Percentiles rank a stretch among this genome's conserved stretches.
phyloP scores from a whole-genome alignment of 2,888 invertebrate species.

The Autographa gamma region DNA sequence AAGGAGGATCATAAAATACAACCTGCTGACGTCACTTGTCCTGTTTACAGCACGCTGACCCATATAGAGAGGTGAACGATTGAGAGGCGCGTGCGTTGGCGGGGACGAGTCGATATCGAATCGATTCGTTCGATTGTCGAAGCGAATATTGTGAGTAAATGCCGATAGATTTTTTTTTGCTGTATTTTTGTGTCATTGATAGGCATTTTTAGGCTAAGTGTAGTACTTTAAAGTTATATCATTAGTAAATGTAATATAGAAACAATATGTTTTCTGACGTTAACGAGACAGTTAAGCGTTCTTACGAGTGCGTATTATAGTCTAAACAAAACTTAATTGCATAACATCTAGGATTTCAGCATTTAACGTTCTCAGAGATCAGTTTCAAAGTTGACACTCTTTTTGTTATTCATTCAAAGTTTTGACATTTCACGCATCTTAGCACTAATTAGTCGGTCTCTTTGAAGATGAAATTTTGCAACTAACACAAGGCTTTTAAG shows the following conservation, averaged over 20 bases:
- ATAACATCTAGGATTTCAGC: constrained; percentile 9
- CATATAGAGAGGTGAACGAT: constrained; percentile 72
- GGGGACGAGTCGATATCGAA: constrained; percentile 29
- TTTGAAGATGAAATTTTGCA: constrained; percentile 11
- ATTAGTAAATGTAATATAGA: too few species aligned
- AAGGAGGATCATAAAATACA: constrained; percentile 56
- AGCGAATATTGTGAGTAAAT: not conserved
- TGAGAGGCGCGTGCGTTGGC: constrained; percentile 53
- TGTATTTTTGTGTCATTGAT: not conserved
- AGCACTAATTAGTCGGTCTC: constrained; percentile 17
- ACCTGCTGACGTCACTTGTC: constrained; percentile 70
- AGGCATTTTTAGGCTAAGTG: not conserved
- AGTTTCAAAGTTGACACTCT: constrained; percentile 1
- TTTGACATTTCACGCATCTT: constrained; percentile 39
- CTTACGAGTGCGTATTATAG: not conserved
- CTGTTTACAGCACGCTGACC: constrained; percentile 78
- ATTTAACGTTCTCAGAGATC: constrained; percentile 13
- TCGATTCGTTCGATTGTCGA: constrained; percentile 13
- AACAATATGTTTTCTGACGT: not conserved
- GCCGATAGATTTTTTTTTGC: not conserved
- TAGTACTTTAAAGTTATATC: not conserved
- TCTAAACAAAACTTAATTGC: not conserved
- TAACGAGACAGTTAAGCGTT: not conserved
- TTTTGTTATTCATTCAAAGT: constrained; percentile 19
- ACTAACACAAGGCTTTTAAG: not conserved